phyloP scores from a whole-genome alignment of 2,113 vertebrate genomes.

The Muntiacus muntjak region DNA sequence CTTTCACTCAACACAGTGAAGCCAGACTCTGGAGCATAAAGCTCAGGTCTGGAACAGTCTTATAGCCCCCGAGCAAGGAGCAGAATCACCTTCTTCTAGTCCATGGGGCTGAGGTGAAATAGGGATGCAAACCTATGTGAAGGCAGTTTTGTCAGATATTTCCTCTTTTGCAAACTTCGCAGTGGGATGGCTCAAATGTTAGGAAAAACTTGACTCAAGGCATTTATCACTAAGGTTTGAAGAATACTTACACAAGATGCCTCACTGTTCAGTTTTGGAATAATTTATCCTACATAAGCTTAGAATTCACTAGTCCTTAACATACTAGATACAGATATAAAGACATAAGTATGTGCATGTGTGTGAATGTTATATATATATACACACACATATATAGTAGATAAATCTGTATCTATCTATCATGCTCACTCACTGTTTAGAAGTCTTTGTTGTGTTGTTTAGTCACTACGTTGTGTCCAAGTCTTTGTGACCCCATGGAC shows the following conservation, averaged over 20 bases:
- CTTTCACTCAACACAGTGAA: not conserved
- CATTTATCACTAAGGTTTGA: not conserved
- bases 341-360: not conserved
- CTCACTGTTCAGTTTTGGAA: not conserved
- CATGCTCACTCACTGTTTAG: not conserved
- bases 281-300: not conserved
- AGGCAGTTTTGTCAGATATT: not conserved
- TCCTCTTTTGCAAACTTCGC: not conserved
- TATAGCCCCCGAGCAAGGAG: not conserved
- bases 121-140: not conserved
- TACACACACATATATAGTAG: not conserved
- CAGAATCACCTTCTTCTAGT: not conserved
- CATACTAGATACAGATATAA: not conserved
- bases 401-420: not conserved
- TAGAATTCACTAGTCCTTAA: not conserved
- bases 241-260: not conserved
- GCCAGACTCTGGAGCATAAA: not conserved
- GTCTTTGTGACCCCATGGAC: not conserved
- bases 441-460: not conserved
- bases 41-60: not conserved
- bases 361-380: not conserved
- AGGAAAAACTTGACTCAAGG: not conserved
- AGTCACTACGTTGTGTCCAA: not conserved
- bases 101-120: not conserved
- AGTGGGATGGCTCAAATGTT: not conserved